These are phyloP conservation scores for Oreochromis niloticus DNA, from an alignment of 2,113 vertebrate genomes.

Conservation along the genomic window DNA sequence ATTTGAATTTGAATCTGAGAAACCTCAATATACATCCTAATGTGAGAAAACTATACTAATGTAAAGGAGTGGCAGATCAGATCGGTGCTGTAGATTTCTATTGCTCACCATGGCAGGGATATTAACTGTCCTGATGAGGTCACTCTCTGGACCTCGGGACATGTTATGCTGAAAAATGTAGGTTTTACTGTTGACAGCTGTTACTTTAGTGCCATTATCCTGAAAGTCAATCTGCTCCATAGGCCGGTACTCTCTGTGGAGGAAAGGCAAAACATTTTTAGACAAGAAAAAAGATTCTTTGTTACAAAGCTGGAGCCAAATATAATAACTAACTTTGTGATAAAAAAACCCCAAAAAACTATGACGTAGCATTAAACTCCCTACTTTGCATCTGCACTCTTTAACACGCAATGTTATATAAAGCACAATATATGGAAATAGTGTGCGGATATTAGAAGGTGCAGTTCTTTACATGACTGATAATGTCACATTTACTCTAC, in stretches of 20 bases:
- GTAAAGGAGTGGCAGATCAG: not conserved
- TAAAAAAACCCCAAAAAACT: not conserved
- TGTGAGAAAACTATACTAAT: not conserved
- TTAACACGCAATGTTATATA: not conserved
- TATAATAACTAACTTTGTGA: not conserved
- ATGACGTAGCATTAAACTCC: not conserved
- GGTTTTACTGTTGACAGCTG: conserved; percentile 84
- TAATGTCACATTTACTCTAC: not conserved
- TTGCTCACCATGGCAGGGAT: conserved; percentile 87
- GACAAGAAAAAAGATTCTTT: not conserved
- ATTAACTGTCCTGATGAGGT: conserved; percentile 87
- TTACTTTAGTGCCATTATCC: conserved; percentile 85
- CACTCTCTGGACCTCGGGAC: conserved; percentile 83
- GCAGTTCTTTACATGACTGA: not conserved
- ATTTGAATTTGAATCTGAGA: too few relatives aligned
- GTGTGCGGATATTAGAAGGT: not conserved
- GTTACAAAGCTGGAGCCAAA: not conserved
- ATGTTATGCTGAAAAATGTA: conserved; percentile 84
- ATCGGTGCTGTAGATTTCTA: not conserved
- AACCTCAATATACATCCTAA: not conserved
- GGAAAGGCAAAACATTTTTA: not conserved
- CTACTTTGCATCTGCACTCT: not conserved
- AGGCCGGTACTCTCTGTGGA: conserved; percentile 83
- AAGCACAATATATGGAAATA: not conserved
- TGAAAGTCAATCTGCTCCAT: conserved; percentile 82